phyloP scores from a whole-genome alignment of 2,113 vertebrate genomes.

The Engraulis encrasicolus region DNA sequence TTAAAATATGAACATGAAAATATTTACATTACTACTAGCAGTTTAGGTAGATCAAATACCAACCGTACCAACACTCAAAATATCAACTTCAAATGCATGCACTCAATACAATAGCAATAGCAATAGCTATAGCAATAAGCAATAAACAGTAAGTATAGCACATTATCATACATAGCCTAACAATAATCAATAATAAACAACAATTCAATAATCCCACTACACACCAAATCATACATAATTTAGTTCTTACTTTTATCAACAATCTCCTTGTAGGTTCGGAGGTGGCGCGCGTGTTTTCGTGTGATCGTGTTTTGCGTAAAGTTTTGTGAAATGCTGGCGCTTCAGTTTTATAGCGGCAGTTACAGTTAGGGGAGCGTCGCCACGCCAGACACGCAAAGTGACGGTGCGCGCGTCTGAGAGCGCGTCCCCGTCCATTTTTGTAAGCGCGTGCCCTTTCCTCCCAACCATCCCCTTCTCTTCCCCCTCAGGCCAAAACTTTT shows the following conservation, averaged over 20 bases:
- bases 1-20: no score
- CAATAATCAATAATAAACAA: no score
- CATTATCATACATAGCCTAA: no score
- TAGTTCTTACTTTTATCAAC: conserved; percentile 61
- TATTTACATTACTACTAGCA: no score
- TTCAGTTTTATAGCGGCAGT: conserved; percentile 63
- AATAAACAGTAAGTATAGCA: no score
- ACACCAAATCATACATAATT: no score
- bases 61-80: no score
- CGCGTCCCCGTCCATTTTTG: conserved; percentile 13
- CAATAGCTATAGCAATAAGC: no score
- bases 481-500: conserved; percentile 31
- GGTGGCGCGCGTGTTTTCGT: not conserved
- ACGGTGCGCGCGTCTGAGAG: conserved; percentile 34
- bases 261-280: conserved; percentile 28
- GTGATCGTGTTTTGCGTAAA: conserved; percentile 53
- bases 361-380: conserved; percentile 40
- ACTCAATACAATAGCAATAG: no score
- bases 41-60: no score
- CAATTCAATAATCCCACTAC: no score
- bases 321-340: conserved; percentile 58
- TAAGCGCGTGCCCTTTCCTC: not conserved
- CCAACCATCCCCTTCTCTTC: not conserved
- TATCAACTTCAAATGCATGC: no score
- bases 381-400: not conserved